Conservation (phyloP, 1,140 invertebrate species). For the Bombyx mori region DNA sequence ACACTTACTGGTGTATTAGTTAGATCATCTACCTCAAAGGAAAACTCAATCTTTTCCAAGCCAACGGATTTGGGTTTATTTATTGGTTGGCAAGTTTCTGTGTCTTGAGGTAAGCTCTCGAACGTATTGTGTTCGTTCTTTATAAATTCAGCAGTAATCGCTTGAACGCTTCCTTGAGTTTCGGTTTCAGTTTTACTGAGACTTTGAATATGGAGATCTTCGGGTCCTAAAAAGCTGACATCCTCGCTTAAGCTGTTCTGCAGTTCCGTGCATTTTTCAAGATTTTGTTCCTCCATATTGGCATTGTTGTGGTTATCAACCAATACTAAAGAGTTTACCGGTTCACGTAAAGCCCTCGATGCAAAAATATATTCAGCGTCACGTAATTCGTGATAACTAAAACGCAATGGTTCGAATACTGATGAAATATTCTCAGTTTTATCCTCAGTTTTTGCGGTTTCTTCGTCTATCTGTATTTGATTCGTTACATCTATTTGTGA, state of each 20-base stretch:
- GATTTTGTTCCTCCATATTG: too few relatives aligned
- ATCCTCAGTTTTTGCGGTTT: conserved; percentile 1
- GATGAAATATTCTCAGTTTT: conserved; percentile 1
- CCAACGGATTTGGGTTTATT: conserved; percentile 1
- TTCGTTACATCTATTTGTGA: neutral
- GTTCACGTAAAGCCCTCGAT: neutral
- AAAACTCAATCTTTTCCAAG: conserved; percentile 13
- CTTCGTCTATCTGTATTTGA: neutral
- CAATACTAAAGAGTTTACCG: neutral
- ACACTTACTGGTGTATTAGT: conserved; percentile 20
- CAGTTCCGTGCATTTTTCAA: too few relatives aligned
- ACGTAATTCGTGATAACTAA: conserved; percentile 27
- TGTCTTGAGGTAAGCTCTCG: too few relatives aligned
- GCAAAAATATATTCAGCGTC: conserved; percentile 25
- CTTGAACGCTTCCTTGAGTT: neutral
- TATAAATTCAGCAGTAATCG: too few relatives aligned
- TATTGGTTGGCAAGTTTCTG: neutral
- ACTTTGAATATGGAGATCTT: conserved; percentile 1
- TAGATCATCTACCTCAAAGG: conserved; percentile 28
- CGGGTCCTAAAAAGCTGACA: neutral
- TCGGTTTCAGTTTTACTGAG: neutral
- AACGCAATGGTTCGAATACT: conserved; percentile 12
- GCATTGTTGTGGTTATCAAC: too few relatives aligned
- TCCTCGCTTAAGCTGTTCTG: too few relatives aligned
- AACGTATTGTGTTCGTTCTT: too few relatives aligned